phyloP scores from a whole-genome alignment of 2,113 vertebrate genomes.

The Recurvirostra avosetta region DNA sequence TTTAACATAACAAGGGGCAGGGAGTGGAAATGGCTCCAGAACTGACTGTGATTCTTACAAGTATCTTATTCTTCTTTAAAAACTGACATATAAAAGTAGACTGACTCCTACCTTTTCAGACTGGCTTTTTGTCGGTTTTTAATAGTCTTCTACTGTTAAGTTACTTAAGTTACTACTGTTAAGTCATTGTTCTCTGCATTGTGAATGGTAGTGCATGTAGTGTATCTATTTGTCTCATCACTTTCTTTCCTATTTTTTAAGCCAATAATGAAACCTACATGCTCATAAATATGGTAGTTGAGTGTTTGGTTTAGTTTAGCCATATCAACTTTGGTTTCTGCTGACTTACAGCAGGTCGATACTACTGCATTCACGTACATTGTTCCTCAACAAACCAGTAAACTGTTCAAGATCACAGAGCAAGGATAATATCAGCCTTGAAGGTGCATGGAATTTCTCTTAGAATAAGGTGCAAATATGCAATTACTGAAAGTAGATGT shows the following conservation, averaged over 20 bases:
- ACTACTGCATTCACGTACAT: not conserved
- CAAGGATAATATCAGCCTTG: not conserved
- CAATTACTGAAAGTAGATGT: not conserved
- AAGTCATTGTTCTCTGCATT: not conserved
- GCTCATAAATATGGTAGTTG: not conserved
- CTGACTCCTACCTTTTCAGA: not conserved
- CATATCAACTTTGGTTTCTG: not conserved
- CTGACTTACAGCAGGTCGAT: not conserved
- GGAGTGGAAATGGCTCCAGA: not conserved
- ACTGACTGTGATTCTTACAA: not conserved
- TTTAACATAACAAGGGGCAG: not conserved
- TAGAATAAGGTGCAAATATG: not conserved
- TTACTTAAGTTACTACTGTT: no score
- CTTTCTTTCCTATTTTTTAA: not conserved
- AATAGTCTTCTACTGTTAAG: not conserved
- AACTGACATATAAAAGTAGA: not conserved
- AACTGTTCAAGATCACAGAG: not conserved
- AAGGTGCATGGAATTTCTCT: not conserved
- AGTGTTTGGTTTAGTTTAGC: not conserved
- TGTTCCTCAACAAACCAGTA: not conserved
- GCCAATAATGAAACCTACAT: not conserved
- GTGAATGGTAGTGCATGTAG: not conserved
- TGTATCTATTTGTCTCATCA: not conserved
- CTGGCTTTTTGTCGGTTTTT: not conserved
- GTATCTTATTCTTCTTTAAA: not conserved